phyloP scores from a whole-genome alignment of 35 echinoderm and acorn worm genomes.

The Lytechinus pictus region DNA sequence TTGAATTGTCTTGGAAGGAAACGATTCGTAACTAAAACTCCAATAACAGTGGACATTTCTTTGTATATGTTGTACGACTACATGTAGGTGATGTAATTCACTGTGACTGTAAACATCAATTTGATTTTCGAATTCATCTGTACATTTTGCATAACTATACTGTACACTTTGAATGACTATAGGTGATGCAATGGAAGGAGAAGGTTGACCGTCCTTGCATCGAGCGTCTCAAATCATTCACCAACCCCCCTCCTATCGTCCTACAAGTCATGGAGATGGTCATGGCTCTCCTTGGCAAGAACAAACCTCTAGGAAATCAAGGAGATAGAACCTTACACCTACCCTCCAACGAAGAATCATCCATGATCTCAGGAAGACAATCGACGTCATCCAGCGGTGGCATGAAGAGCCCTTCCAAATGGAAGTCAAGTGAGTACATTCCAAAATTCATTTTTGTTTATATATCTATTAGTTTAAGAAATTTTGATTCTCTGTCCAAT shows the following conservation, averaged over 20 bases:
- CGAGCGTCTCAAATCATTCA: slow-evolving; percentile 83
- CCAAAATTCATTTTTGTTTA: no score
- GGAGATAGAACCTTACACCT: slow-evolving; percentile 7
- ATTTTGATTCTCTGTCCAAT: no score
- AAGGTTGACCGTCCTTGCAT: slow-evolving; percentile 93
- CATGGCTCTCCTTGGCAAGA: slow-evolving; percentile 89
- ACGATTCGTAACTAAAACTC: no score
- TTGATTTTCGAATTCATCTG: no score
- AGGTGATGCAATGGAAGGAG: slow-evolving; percentile 89
- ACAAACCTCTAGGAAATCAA: slow-evolving; percentile 75
- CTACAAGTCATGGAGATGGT: slow-evolving; percentile 99
- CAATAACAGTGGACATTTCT: no score
- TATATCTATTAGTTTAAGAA: no score
- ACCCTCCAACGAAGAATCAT: slow-evolving; percentile 83
- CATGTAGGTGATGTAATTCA: no score
- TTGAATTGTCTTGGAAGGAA: no score
- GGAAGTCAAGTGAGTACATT: slow-evolving; percentile 79
- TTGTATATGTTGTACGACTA: no score
- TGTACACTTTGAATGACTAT: neutral
- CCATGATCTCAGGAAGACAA: slow-evolving; percentile 78
- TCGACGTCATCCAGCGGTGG: slow-evolving; percentile 57
- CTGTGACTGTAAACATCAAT: no score
- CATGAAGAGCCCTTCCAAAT: slow-evolving; percentile 77
- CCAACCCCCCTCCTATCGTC: slow-evolving; percentile 92
- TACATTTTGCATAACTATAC: no score